These are phyloP conservation scores for Hypomecis atomaria DNA, from an alignment of 2,888 invertebrate species.

Conservation along the genomic window DNA sequence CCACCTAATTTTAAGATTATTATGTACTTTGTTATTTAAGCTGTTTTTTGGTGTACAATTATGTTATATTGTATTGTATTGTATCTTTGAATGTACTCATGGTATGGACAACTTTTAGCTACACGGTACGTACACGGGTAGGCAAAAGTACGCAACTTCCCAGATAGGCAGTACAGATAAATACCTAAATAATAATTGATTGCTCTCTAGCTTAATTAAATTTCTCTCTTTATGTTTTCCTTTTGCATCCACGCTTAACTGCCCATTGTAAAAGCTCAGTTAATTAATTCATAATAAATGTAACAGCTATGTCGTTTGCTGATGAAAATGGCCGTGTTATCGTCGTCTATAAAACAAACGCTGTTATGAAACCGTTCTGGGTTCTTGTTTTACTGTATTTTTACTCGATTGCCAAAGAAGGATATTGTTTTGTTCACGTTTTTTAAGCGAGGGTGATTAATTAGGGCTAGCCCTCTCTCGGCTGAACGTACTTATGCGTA, in stretches of 20 bases:
- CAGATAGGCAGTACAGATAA: neutral
- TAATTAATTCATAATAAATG: constrained; percentile 25
- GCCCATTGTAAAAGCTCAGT: constrained; percentile 21
- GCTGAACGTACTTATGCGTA: too few relatives aligned
- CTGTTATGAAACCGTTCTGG: constrained; percentile 4
- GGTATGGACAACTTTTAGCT: too few relatives aligned
- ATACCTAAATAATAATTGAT: neutral
- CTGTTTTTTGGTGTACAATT: too few relatives aligned
- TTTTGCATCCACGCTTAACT: constrained; percentile 11
- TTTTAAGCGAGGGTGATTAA: too few relatives aligned
- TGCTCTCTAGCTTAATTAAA: constrained; percentile 11
- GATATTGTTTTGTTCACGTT: too few relatives aligned
- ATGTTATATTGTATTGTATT: too few relatives aligned
- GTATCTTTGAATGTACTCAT: too few relatives aligned
- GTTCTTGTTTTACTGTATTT: constrained; percentile 4
- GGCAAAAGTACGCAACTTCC: too few relatives aligned
- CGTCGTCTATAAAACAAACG: constrained; percentile 10
- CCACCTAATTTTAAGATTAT: too few relatives aligned
- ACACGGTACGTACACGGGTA: too few relatives aligned
- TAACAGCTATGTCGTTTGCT: constrained; percentile 23
- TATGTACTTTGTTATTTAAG: too few relatives aligned
- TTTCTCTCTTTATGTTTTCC: constrained; percentile 12
- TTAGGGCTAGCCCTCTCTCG: too few relatives aligned
- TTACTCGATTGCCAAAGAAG: neutral
- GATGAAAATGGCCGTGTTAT: constrained; percentile 21